phyloP scores from a whole-genome alignment of 2,888 invertebrate genomes.

The Drosophila longiperda region DNA sequence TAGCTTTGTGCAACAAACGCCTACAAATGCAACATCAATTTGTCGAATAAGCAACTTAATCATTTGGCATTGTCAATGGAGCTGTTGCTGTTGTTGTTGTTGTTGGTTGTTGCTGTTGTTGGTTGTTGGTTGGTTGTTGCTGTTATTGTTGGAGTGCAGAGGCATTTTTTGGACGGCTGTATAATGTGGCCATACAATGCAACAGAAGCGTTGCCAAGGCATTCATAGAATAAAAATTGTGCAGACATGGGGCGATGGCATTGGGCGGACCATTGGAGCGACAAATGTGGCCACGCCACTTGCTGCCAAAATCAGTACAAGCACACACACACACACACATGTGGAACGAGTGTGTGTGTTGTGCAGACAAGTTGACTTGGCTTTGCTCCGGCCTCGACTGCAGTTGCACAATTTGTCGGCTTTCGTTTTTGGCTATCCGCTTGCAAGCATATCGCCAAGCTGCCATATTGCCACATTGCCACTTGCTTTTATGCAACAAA shows the following conservation, averaged over 20 bases:
- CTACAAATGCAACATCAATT: constrained; percentile 68
- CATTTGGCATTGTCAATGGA: constrained; percentile 71
- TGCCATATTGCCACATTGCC: constrained; percentile 61
- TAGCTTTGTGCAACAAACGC: constrained; percentile 12
- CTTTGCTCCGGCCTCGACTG: constrained; percentile 47
- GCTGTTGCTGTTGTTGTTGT: constrained; percentile 23
- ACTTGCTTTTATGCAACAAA: constrained; percentile 78
- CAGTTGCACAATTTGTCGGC: constrained; percentile 79
- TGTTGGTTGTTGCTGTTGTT: constrained; percentile 17
- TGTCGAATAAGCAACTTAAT: constrained; percentile 81
- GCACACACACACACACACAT: constrained; percentile 6
- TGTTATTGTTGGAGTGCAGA: not conserved
- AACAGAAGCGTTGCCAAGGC: constrained; percentile 64
- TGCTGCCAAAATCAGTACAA: constrained; percentile 75
- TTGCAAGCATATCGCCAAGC: constrained; percentile 66
- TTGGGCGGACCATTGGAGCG: constrained; percentile 60
- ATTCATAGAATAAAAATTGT: constrained; percentile 71
- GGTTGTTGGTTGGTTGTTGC: constrained; percentile 22
- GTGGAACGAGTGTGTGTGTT: constrained; percentile 1
- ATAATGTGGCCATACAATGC: constrained; percentile 16
- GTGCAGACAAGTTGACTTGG: constrained; percentile 45
- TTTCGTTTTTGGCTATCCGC: constrained; percentile 73
- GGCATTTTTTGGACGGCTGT: constrained; percentile 26
- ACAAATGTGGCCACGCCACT: constrained; percentile 78
- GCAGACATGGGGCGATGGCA: constrained; percentile 49